Conservation (phyloP, 2,113 vertebrate species). For the Verasper variegatus region DNA sequence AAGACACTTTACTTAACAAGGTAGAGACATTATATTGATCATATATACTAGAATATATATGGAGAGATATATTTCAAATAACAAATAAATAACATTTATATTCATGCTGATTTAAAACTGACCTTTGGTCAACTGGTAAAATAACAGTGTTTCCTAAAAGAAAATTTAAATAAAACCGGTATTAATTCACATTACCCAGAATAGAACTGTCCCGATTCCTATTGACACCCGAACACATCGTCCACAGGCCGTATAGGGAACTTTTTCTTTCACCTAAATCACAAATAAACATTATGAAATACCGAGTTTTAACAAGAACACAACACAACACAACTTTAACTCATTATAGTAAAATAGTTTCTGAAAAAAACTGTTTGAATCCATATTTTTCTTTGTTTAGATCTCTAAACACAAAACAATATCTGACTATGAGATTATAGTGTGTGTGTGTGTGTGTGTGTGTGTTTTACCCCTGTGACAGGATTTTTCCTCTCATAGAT, state of each 20-base stretch:
- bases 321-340: neutral
- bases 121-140: too few species aligned
- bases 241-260: slow-evolving; percentile 89
- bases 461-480: slow-evolving; percentile 67
- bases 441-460: neutral
- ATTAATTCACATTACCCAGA: slow-evolving; percentile 88
- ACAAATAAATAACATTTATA: too few species aligned
- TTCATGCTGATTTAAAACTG: too few species aligned
- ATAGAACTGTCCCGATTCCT: slow-evolving; percentile 91
- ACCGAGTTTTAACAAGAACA: neutral
- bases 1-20: too few species aligned
- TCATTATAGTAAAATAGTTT: too few species aligned
- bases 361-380: neutral
- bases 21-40: too few species aligned
- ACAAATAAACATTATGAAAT: slow-evolving; percentile 9
- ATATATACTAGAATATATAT: too few species aligned
- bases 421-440: neutral
- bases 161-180: too few species aligned
- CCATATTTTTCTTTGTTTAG: neutral
- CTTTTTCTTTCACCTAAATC: slow-evolving; percentile 87
- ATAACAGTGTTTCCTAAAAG: too few species aligned
- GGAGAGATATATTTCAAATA: too few species aligned
- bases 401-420: neutral
- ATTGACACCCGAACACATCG: slow-evolving; percentile 89
- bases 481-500: slow-evolving; percentile 85